These are phyloP conservation scores for Parauchenoglanis punctatus DNA, from an alignment of 2,797 vertebrate species.

Conservation along the genomic window DNA sequence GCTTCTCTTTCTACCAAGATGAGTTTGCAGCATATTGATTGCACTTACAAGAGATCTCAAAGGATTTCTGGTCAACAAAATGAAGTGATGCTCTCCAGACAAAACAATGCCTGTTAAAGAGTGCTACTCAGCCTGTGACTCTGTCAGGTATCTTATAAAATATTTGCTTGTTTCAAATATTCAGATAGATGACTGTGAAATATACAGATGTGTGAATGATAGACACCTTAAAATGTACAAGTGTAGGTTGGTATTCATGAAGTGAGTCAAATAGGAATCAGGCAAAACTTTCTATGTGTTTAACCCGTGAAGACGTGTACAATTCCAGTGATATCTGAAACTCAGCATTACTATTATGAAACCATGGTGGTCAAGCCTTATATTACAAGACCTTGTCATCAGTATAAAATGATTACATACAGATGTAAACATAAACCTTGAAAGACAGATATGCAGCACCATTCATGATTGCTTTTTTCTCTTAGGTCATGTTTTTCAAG, in stretches of 20 bases:
- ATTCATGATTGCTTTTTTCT: neutral
- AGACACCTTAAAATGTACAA: neutral
- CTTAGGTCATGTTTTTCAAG: neutral
- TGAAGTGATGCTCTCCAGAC: conserved; percentile 18
- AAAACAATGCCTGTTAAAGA: conserved; percentile 28
- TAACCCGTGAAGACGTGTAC: neutral
- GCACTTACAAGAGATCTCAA: conserved; percentile 25
- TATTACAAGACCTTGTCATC: neutral
- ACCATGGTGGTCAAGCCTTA: neutral
- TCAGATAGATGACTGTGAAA: neutral
- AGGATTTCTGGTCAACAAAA: conserved; percentile 36
- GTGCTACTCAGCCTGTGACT: conserved; percentile 6
- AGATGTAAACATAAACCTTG: neutral
- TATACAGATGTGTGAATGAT: neutral
- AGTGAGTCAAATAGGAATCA: neutral
- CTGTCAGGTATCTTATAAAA: conserved; percentile 7
- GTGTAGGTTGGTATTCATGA: neutral
- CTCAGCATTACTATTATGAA: neutral
- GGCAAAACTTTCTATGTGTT: neutral
- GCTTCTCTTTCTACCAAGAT: neutral
- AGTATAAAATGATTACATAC: neutral
- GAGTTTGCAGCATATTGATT: conserved; percentile 39
- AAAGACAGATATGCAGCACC: neutral
- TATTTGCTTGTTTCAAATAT: conserved; percentile 5
- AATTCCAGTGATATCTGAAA: neutral